Conservation (phyloP, 2,888 invertebrate genomes). For the Seladonia tumulorum region DNA sequence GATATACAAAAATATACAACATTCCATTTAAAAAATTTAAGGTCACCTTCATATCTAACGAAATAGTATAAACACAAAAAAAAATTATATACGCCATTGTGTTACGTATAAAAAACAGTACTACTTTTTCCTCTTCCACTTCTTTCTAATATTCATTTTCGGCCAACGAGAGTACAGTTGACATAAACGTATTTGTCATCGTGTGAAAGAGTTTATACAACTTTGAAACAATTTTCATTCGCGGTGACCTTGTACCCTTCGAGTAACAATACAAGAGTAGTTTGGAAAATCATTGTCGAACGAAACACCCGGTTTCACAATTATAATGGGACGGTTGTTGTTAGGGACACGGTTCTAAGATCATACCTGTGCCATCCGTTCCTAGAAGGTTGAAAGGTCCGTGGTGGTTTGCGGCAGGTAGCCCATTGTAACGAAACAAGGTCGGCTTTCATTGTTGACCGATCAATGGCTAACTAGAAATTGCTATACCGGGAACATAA, state of each 20-base stretch:
- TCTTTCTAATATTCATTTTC: too few relatives aligned
- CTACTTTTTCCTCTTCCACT: too few relatives aligned
- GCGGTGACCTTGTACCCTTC: background rate
- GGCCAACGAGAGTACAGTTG: too few relatives aligned
- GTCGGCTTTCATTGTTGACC: constrained; percentile 32
- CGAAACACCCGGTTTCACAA: background rate
- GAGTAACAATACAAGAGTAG: too few relatives aligned
- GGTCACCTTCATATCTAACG: too few relatives aligned
- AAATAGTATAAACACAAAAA: too few relatives aligned
- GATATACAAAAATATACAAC: too few relatives aligned
- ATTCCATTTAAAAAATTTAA: too few relatives aligned
- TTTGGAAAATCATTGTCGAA: background rate
- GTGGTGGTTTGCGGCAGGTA: constrained; percentile 35
- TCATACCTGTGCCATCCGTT: constrained; percentile 33
- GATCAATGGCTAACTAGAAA: constrained; percentile 18
- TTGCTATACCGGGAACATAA: background rate
- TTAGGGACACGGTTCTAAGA: background rate
- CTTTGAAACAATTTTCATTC: background rate
- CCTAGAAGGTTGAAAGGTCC: constrained; percentile 25
- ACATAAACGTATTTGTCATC: too few relatives aligned
- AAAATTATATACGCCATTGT: too few relatives aligned
- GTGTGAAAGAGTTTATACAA: background rate
- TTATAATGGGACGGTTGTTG: background rate
- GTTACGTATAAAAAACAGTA: too few relatives aligned
- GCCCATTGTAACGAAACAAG: constrained; percentile 43